Base-by-base conservation (phyloP, 2,888 invertebrate species). In the Stictocephala bisonia region DNA sequence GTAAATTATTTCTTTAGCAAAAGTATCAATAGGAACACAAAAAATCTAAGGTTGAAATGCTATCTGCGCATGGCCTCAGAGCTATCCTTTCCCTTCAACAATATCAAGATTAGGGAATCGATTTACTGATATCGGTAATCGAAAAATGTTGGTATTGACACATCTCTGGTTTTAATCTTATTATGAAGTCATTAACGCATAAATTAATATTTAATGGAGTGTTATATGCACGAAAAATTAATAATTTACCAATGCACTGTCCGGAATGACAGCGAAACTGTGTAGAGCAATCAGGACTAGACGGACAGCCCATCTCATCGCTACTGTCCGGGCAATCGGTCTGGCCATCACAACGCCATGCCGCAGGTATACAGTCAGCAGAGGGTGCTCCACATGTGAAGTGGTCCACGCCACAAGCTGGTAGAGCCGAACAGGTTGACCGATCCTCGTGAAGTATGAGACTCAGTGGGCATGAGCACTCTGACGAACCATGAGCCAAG, bases 281-380 rank as follows among this genome's bases (percentile, higher is more conserved):
- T 84, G 90, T 84, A 69, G 87, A 84, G 83, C 95, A 95, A n/a
- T 88, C 87, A 7, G 91, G 89, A n/a, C n/a, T n/a, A n/a, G n/a
- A n/a, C n/a, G n/a, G n/a, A 84, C 91, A 89, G 77, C 90, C 87
- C 71, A 90, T 85, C 85, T 93, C 94, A 83, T 96, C 96, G 11
- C 93, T 92, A 67, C 91, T 92, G 84, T 94, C 94, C 1, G 89
- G 87, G 83, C 95, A 96, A 83, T 96, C 95, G 68, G 87, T 87
- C 80, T 92, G 92, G 0, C 93, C 92, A 83, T 96, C 95, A 81
- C 93, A 93, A 27, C 89, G 86, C 92, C 92, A 93, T 0, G 87
- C 85, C 0, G 87, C 86, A 0, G 92, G 91, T 76, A 92, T 90
- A 79, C 92, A 92, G 77, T 91, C 90, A 74, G 88, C 88, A 71